Evolutionary conservation across 35 echinoderm and acorn worm species (phyloP), one percentile per base, ranked within the genome.

Genomic region (Lytechinus variegatus): DNA sequence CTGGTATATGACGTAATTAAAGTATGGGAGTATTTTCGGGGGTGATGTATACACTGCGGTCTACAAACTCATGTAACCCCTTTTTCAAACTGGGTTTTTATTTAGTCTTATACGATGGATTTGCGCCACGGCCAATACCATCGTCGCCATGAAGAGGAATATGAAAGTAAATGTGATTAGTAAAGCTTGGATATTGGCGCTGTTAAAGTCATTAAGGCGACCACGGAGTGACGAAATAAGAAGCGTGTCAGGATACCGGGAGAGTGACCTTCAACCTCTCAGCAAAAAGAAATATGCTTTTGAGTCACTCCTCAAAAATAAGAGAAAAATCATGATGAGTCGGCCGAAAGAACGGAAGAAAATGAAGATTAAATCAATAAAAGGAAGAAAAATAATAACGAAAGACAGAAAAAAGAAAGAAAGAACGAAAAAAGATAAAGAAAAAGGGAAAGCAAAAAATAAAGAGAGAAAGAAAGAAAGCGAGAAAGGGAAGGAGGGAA

Each of bases 81-180:
- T 79, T 79, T 79, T 79, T 24, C 1, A 44, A 44, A 44, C 33
- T 44, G 33, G 33, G 33, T 44, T 44, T 44, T 44, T 44, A 44
- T 44, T 44, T 44, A 44, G 14, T 79, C 66, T 16, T 24, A n/a
- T n/a, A 13, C 4, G 56, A 58, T 58, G 56, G 9, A 2, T 58
- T 7, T 14, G 16, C n/a, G 66, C 66, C 16, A 24, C 66, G 24
- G 19, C n/a, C 66, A 79, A 21, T 27, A 79, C 24, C 66, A 79
- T 79, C 66, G 66, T 79, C 66, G 19, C 66, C 66, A 79, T 16
- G 56, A 79, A 79, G 66, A 79, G 66, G 66, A 79, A 79, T 79
- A 79, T 79, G 66, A 79, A 79, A 79, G 66, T 79, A 79, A 79
- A n/a, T 79, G 19, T 79, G 66, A 79, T 79, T 79, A 79, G 66